These are phyloP conservation scores for Trematocara zebra DNA, from an alignment of 2,113 vertebrate species.

Conservation along the genomic window DNA sequence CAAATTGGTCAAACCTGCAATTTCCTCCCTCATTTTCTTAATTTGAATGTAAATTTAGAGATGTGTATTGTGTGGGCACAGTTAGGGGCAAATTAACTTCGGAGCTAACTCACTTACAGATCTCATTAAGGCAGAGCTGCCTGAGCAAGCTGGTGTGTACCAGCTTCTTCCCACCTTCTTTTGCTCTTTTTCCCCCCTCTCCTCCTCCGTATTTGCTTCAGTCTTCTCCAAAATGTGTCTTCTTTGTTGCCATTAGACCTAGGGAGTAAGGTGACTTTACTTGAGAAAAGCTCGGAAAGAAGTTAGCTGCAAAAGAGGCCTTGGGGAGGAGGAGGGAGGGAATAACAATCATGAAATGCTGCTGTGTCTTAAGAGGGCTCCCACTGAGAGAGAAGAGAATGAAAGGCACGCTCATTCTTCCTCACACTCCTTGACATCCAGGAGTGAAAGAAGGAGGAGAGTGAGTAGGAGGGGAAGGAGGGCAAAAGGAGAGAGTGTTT, in stretches of 20 bases:
- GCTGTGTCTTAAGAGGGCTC: constrained; percentile 43
- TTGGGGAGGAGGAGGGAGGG: constrained; percentile 17
- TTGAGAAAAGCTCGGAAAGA: constrained; percentile 9
- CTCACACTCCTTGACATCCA: constrained; percentile 45
- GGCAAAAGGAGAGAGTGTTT: constrained; percentile 19
- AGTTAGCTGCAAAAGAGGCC: constrained; percentile 50
- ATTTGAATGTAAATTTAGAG: constrained; percentile 17
- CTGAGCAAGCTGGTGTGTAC: constrained; percentile 11
- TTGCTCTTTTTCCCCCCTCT: background rate
- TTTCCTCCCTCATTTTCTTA: background rate
- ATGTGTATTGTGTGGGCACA: constrained; percentile 4
- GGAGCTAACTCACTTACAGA: constrained; percentile 25
- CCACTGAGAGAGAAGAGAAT: constrained; percentile 30
- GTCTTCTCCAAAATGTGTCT: background rate
- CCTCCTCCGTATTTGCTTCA: background rate
- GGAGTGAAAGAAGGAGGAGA: constrained; percentile 10
- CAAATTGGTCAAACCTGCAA: background rate
- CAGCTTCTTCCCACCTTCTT: background rate
- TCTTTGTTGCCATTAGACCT: background rate
- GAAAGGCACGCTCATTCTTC: background rate
- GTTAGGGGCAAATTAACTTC: constrained; percentile 61
- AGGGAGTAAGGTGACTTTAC: constrained; percentile 40
- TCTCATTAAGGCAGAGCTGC: constrained; percentile 60
- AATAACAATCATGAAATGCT: constrained; percentile 49
- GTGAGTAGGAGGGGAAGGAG: background rate